Evolutionary conservation across 2,888 invertebrate species (phyloP), one percentile per base, ranked within the genome.

Genomic region (Hipparchia semele): DNA sequence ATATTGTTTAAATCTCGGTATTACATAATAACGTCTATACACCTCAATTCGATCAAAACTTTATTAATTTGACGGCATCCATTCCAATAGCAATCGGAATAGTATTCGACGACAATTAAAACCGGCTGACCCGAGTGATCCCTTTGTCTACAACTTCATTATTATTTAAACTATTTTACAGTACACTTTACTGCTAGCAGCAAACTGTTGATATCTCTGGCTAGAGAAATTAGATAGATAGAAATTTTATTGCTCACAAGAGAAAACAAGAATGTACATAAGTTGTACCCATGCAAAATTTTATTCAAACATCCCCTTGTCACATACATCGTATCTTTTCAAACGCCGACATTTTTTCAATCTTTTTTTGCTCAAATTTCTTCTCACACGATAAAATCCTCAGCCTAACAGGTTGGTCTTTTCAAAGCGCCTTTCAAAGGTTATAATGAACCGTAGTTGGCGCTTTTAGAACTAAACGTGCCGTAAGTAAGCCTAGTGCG

Each of bases 61-160:
- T 73, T 58, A 53, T 73, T 70, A 73, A 73, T 73, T 70, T 67
- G 60, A 12, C 64, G 45, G 67, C 13, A 23, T 61, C 67, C 56
- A 58, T 49, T 53, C 64, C 51, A 65, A 65, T 12, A 49, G 68
- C 70, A 73, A 58, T 71, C 45, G 61, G 67, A 70, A 73, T 73
- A 73, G 73, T 73, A 70, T n/a, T 33, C 49, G 51, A 60, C 46
- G 56, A 46, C 61, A 67, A 61, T 61, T 68, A 59, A 64, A 70
- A 70, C 64, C 67, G 49, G 23, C 23, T 23, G 23, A 23, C 23
- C 23, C 23, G 23, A 61, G 70, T 70, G 70, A 73, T 73, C 70
- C 73, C 60, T 54, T 61, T 65, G 6, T 51, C 12, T 23, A 23
- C 23, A 10, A 53, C 9, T 53, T 53, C 53, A 59, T 59, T 33